These are phyloP conservation scores for Trichogramma dendrolimi DNA, from an alignment of 2,888 invertebrate species.

Conservation along the genomic window DNA sequence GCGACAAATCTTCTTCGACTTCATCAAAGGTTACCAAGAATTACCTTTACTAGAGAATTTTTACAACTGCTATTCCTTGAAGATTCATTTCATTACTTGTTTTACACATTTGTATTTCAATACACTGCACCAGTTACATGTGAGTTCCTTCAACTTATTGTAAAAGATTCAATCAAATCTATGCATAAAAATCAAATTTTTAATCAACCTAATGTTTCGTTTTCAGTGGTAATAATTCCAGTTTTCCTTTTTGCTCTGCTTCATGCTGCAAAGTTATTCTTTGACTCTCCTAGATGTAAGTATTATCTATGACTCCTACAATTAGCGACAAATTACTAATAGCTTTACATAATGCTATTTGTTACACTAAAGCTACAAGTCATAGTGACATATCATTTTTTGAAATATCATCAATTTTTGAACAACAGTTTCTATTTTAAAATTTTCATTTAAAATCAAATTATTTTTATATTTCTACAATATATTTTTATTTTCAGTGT, in stretches of 20 bases:
- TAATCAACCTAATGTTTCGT: constrained; percentile 14
- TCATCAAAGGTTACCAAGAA: constrained; percentile 87
- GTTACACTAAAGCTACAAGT: neutral
- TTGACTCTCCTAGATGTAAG: constrained; percentile 87
- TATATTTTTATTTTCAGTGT: constrained; percentile 58
- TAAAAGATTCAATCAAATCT: neutral
- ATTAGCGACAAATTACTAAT: constrained; percentile 10
- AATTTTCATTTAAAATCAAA: too few species aligned
- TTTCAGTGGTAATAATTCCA: constrained; percentile 81
- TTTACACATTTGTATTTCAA: constrained; percentile 92
- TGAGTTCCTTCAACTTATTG: constrained; percentile 50
- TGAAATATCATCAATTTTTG: neutral
- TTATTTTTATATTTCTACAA: neutral
- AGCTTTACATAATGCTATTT: constrained; percentile 16
- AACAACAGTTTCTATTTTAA: neutral
- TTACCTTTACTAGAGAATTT: constrained; percentile 80
- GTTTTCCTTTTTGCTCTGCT: constrained; percentile 87
- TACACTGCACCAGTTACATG: constrained; percentile 83
- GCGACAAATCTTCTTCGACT: constrained; percentile 91
- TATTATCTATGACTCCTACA: constrained; percentile 42
- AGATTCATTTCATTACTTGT: constrained; percentile 93
- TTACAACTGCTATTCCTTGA: constrained; percentile 75
- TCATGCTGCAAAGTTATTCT: constrained; percentile 87
- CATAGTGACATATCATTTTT: neutral
- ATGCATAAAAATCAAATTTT: constrained; percentile 1